Evolutionary conservation across 2,797 vertebrate genomes (phyloP), one percentile per base, ranked within the genome.

Genomic region (Halcyon smyrnensis): DNA sequence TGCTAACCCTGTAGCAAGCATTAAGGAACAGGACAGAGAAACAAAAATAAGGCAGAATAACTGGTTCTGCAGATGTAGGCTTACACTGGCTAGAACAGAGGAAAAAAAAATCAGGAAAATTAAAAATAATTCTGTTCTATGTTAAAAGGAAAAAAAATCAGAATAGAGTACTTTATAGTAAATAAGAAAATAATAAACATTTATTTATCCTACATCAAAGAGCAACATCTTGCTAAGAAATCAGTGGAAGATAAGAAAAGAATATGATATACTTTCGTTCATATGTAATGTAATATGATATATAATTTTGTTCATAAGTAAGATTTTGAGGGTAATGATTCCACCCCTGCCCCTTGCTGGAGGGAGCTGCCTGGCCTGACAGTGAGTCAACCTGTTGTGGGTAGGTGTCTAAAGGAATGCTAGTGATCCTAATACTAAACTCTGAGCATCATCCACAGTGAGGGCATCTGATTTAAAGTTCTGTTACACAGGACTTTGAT

Each of bases 321-420:
- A 71, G 51, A 41, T 36, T 70, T 76, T 59, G 57, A 82, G 9
- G 11, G 18, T 53, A 71, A 60, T 6, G n/a, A 12, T 32, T 37
- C 24, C 8, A 4, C 16, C 3, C 1, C 1, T 13, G 23, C 8
- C 8, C 27, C 12, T 59, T 53, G 12, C 28, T 63, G 19, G 10
- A 5, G 11, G 8, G 2, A 85, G 15, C 10, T 41, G 14, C 34
- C 9, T 36, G 12, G 27, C 7, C 15, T 5, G 7, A 4, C 0
- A 20, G 9, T 13, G 19, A 69, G 24, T 48, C 28, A 64, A 14
- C 20, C 12, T 41, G 21, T 21, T 60, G 15, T 28, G 9, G 8
- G 6, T 12, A 17, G 51, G 8, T 30, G 8, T 65, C 43, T 60
- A 15, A 14, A 36, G 20, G 23, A 67, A 27, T 24, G 10, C 6